These are phyloP conservation scores for Thera britannica DNA, from an alignment of 2,888 invertebrate genomes.

Conservation along the genomic window DNA sequence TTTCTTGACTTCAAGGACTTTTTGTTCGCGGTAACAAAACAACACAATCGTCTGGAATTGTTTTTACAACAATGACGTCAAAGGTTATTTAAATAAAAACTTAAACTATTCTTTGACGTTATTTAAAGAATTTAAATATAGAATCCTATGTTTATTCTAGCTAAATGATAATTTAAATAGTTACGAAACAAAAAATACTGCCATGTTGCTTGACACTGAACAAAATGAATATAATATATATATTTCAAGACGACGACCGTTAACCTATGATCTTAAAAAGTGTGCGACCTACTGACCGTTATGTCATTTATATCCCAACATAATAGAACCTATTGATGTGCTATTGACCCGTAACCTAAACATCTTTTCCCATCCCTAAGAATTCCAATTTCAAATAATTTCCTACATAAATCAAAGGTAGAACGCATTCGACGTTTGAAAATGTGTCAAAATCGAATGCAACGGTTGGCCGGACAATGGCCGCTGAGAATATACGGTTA, in stretches of 20 bases:
- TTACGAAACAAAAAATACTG: neutral
- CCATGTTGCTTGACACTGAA: neutral
- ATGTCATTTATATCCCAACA: slow-evolving; percentile 61
- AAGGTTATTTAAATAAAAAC: neutral
- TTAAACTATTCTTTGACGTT: neutral
- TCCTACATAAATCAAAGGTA: slow-evolving; percentile 78
- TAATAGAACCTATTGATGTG: slow-evolving; percentile 75
- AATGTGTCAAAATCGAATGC: slow-evolving; percentile 77
- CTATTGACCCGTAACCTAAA: slow-evolving; percentile 78
- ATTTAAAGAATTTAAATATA: neutral
- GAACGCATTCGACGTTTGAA: slow-evolving; percentile 72
- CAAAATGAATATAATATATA: slow-evolving; percentile 1
- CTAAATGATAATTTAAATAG: neutral
- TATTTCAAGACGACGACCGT: slow-evolving; percentile 52
- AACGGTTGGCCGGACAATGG: slow-evolving; percentile 73
- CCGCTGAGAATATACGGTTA: slow-evolving; percentile 61
- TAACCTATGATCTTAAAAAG: slow-evolving; percentile 72
- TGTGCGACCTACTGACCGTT: slow-evolving; percentile 79
- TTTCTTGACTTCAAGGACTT: too few relatives aligned
- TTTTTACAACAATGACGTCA: too few relatives aligned
- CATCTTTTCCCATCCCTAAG: slow-evolving; percentile 66
- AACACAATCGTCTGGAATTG: too few relatives aligned
- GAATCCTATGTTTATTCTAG: neutral
- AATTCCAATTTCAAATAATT: slow-evolving; percentile 62
- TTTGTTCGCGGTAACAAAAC: too few relatives aligned